A percentile compares a stretch with the other conserved stretches of the same genome.
Conservation (phyloP, 1,140 invertebrate species). For the Goniozus legneri region DNA sequence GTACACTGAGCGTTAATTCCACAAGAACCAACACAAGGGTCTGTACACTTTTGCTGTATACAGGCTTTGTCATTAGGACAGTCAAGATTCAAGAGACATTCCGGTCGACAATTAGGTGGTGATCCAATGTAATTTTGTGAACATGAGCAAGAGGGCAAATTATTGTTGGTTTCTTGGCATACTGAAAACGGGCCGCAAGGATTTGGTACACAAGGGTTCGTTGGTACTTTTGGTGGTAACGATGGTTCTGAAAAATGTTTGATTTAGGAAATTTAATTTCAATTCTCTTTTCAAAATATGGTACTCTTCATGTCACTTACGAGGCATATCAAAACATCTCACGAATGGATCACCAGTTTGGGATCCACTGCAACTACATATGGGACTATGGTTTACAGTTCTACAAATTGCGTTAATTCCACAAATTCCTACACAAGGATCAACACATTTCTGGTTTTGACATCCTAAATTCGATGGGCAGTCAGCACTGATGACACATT, state of each 20-base stretch:
- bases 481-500: constrained; percentile 61
- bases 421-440: constrained; percentile 58
- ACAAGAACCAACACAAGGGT: constrained; percentile 73
- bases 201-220: constrained; percentile 53
- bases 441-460: constrained; percentile 51
- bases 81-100: constrained; percentile 71
- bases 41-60: constrained; percentile 67
- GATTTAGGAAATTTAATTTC: constrained; percentile 5
- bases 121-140: constrained; percentile 59
- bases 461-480: constrained; percentile 53
- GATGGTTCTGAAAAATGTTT: constrained; percentile 7
- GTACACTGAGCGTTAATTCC: constrained; percentile 61
- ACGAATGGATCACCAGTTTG: constrained; percentile 58
- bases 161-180: constrained; percentile 55
- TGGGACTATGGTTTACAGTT: constrained; percentile 54
- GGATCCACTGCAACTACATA: constrained; percentile 49
- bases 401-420: constrained; percentile 57
- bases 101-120: constrained; percentile 69
- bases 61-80: constrained; percentile 70
- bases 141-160: constrained; percentile 58
- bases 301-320: constrained; percentile 45
- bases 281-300: too few species aligned
- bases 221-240: constrained; percentile 16
- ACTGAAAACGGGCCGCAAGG: constrained; percentile 59
- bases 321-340: constrained; percentile 49